These are phyloP conservation scores for Monomorium pharaonis DNA, from an alignment of 1,140 invertebrate genomes.

Conservation along the genomic window DNA sequence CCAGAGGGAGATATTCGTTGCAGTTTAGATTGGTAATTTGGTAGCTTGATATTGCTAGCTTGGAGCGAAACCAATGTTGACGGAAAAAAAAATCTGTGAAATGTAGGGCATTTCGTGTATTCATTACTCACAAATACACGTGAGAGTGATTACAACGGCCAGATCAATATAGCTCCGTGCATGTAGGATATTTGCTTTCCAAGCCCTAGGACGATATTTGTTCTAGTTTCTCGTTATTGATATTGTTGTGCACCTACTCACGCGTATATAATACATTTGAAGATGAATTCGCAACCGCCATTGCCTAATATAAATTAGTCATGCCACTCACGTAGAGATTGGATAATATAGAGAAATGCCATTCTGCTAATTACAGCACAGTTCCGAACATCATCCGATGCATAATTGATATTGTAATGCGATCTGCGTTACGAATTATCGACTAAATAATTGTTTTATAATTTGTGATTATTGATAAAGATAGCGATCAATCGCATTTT, in stretches of 20 bases:
- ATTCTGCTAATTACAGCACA: not conserved
- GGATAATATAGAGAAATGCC: not conserved
- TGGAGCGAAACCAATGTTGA: not conserved
- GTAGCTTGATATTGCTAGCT: not conserved
- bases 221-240: constrained; percentile 12
- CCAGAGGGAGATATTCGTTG: not conserved
- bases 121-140: not conserved
- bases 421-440: not conserved
- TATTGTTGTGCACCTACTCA: not conserved
- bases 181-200: not conserved
- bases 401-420: not conserved
- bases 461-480: not conserved
- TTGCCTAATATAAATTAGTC: constrained; percentile 10
- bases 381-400: not conserved
- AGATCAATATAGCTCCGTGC: not conserved
- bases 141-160: not conserved
- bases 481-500: not conserved
- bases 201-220: not conserved
- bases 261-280: not conserved
- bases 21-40: not conserved
- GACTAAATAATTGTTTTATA: not conserved
- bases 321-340: not conserved
- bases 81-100: not conserved
- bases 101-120: not conserved
- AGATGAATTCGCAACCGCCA: not conserved